A percentile compares a stretch with the other conserved stretches of the same genome.
Evolutionary conservation across 1,140 invertebrate genomes (phyloP).

Genomic region (Tribolium castaneum): DNA sequence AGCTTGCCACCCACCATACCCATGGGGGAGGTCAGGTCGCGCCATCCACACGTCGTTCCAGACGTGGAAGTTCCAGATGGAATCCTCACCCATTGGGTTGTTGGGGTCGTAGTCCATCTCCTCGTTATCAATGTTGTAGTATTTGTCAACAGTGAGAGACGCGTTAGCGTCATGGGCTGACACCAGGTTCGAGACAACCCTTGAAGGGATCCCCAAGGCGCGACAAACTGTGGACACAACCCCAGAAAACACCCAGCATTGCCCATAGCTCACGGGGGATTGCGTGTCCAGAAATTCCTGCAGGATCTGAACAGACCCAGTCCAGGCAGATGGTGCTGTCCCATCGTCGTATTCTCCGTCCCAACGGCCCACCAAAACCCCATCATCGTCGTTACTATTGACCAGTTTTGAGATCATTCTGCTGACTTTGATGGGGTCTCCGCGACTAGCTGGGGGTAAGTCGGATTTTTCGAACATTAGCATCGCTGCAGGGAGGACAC

Average conservation of each 20-base stretch:
- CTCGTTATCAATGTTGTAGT: constrained; percentile 72
- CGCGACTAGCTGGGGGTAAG: constrained; percentile 68
- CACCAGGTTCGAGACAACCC: constrained; percentile 78
- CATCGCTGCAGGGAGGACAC: constrained; percentile 71
- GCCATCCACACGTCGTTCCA: constrained; percentile 86
- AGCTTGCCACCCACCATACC: constrained; percentile 81
- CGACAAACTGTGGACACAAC: constrained; percentile 77
- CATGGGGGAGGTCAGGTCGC: constrained; percentile 74
- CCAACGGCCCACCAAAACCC: constrained; percentile 78
- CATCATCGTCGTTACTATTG: constrained; percentile 77
- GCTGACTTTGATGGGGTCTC: constrained; percentile 77
- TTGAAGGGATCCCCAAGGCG: constrained; percentile 77
- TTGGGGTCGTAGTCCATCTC: constrained; percentile 69
- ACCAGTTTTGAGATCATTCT: constrained; percentile 80
- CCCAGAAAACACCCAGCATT: constrained; percentile 84
- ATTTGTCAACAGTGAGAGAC: constrained; percentile 79
- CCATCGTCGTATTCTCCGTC: constrained; percentile 78
- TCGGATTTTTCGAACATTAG: constrained; percentile 71
- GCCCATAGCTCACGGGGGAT: constrained; percentile 76
- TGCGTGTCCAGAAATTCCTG: constrained; percentile 71
- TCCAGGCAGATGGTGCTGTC: constrained; percentile 74
- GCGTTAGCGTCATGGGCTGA: constrained; percentile 80
- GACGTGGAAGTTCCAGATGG: constrained; percentile 83
- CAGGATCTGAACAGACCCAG: constrained; percentile 73
- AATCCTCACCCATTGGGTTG: constrained; percentile 69